Evolutionary conservation across 2,113 vertebrate species (phyloP), one percentile per base, ranked within the genome.

Genomic region (Grantiella picta): DNA sequence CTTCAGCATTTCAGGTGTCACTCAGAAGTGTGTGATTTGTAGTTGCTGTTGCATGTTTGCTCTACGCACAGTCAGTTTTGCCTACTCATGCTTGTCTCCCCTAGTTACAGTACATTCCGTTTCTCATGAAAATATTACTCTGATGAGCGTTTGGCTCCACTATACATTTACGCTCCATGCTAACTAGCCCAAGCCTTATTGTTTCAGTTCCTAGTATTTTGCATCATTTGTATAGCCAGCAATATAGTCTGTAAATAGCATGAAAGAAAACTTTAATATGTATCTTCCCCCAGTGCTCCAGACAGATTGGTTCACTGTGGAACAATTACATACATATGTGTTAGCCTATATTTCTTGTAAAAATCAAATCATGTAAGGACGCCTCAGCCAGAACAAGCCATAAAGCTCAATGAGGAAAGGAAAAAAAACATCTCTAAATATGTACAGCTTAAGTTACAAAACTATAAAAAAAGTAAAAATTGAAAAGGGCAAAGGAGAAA

Each of bases 331-430:
- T 91, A 89, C 86, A 88, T 88, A 82, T 82, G 69, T 78, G 76
- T 85, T 89, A 96, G 77, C 69, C 86, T 86, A 27, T 96, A 97
- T 84, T 91, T 92, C 91, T 76, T 88, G 66, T 68, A 95, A 94
- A 94, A 91, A 94, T 91, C 81, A 95, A 95, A 95, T 95, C 66
- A 91, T 76, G 45, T 85, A 92, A 91, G 83, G 78, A 93, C 77
- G 76, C 35, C 54, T 91, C 86, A 84, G 86, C 78, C 89, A 94
- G 97, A 98, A 97, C 79, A 97, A 97, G 94, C 94, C 95, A 96
- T 97, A 97, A 98, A 97, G 86, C 94, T 95, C 97, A 96, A 97
- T 93, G 97, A 97, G 94, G 94, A 97, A 97, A 96, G 89, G 95
- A 95, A 96, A 97, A 97, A 97, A 93, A 27, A 19, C 52, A 97